Conservation (phyloP, 2,797 vertebrate genomes). For the Pangasius macronema region DNA sequence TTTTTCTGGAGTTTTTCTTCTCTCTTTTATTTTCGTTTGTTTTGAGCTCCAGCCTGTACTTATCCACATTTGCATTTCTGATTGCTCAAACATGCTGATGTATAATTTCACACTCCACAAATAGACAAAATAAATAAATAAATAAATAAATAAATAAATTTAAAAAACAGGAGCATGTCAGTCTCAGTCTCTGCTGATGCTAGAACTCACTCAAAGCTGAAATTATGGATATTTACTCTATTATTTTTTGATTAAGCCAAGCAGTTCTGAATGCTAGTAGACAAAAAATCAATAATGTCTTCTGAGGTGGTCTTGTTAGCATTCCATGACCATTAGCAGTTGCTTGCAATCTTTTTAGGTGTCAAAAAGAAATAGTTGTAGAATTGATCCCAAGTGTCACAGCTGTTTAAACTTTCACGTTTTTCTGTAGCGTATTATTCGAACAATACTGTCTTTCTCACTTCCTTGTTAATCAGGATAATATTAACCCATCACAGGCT, state of each 20-base stretch:
- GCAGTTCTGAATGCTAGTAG: not conserved
- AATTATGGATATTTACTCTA: not conserved
- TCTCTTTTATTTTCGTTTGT: not conserved
- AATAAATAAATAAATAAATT: no score
- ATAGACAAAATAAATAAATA: constrained; percentile 10
- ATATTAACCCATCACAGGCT: no score
- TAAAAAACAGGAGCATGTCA: constrained; percentile 10
- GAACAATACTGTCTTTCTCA: not conserved
- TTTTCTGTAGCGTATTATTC: not conserved
- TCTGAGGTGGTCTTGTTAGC: not conserved
- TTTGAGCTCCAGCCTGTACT: constrained; percentile 1
- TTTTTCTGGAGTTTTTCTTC: not conserved
- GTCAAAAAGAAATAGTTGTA: not conserved
- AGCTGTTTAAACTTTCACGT: not conserved
- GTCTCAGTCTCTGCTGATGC: not conserved
- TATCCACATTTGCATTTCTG: not conserved
- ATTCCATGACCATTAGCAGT: not conserved
- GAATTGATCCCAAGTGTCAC: not conserved
- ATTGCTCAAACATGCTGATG: not conserved
- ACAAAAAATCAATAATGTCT: not conserved
- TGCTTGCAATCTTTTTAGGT: not conserved
- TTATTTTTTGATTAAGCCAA: not conserved
- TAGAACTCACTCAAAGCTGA: constrained; percentile 9
- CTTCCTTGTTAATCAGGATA: not conserved
- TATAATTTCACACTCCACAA: constrained; percentile 21